Conservation (phyloP, 2,113 vertebrate genomes). For the Rutilus rutilus region DNA sequence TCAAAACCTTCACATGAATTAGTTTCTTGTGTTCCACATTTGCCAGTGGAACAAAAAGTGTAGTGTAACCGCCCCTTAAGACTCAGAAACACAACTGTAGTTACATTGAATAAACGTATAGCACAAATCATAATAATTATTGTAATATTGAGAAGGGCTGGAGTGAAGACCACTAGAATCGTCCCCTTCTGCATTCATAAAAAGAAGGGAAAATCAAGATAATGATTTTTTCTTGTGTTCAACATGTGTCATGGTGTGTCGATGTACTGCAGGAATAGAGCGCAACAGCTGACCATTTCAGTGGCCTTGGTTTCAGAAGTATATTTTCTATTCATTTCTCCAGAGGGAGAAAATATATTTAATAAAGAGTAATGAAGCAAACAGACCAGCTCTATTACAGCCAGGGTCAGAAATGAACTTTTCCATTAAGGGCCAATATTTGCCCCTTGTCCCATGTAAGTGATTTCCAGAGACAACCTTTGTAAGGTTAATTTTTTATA, state of each 20-base stretch:
- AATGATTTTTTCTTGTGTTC: neutral
- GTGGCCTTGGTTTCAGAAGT: neutral
- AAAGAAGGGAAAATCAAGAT: neutral
- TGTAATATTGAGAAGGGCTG: neutral
- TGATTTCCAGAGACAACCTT: too few relatives aligned
- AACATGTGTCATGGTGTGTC: neutral
- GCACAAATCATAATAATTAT: neutral
- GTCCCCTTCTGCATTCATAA: neutral
- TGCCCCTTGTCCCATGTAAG: too few relatives aligned
- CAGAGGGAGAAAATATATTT: neutral
- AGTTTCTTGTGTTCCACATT: neutral
- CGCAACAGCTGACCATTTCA: neutral
- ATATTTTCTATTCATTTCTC: neutral
- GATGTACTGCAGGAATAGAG: neutral
- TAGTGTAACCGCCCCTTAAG: neutral
- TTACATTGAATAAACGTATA: neutral
- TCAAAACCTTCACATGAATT: neutral
- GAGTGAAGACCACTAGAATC: neutral
- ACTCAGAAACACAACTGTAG: neutral
- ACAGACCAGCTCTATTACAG: too few relatives aligned
- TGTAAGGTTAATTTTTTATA: too few relatives aligned
- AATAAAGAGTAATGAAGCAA: neutral
- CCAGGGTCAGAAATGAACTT: too few relatives aligned
- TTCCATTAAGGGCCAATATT: too few relatives aligned
- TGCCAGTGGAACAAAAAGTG: neutral